phyloP scores from a whole-genome alignment of 2,888 invertebrate species.

The Cataglyphis rosenhaueri region DNA sequence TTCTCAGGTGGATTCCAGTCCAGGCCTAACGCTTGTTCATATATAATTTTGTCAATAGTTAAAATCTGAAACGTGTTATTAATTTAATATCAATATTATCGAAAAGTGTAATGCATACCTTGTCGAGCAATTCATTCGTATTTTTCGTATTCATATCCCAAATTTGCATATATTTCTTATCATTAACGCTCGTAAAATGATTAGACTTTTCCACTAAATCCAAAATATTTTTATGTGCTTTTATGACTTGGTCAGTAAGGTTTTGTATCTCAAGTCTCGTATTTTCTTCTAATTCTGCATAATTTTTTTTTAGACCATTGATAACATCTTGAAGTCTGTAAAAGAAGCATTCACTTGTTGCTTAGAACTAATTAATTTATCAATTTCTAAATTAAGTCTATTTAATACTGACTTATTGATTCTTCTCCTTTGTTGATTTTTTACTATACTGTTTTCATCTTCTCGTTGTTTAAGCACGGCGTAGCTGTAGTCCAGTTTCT shows the following conservation, averaged over 20 bases:
- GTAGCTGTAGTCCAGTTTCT: constrained; percentile 96
- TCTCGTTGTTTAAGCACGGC: constrained; percentile 94
- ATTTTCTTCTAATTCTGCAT: constrained; percentile 89
- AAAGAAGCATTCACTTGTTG: background rate
- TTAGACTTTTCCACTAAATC: constrained; percentile 91
- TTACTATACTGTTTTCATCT: constrained; percentile 93
- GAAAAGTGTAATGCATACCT: constrained; percentile 77
- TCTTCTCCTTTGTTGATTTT: constrained; percentile 92
- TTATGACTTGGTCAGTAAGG: constrained; percentile 89
- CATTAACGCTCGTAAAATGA: constrained; percentile 89
- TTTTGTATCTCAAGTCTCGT: constrained; percentile 89
- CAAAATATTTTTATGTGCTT: constrained; percentile 89
- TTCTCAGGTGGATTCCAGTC: constrained; percentile 87
- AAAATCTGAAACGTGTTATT: constrained; percentile 84
- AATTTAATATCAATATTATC: background rate
- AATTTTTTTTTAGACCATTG: constrained; percentile 89
- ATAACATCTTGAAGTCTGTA: constrained; percentile 89
- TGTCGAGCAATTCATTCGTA: constrained; percentile 86
- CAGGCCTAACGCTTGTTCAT: constrained; percentile 88
- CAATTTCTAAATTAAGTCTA: background rate
- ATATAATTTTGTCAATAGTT: constrained; percentile 87
- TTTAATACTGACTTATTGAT: constrained; percentile 87
- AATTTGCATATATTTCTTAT: constrained; percentile 88
- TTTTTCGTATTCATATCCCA: constrained; percentile 88
- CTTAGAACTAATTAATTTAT: constrained; percentile 4